Base-by-base conservation (phyloP, 1,140 invertebrate genomes). In the Ylistrum balloti region DNA sequence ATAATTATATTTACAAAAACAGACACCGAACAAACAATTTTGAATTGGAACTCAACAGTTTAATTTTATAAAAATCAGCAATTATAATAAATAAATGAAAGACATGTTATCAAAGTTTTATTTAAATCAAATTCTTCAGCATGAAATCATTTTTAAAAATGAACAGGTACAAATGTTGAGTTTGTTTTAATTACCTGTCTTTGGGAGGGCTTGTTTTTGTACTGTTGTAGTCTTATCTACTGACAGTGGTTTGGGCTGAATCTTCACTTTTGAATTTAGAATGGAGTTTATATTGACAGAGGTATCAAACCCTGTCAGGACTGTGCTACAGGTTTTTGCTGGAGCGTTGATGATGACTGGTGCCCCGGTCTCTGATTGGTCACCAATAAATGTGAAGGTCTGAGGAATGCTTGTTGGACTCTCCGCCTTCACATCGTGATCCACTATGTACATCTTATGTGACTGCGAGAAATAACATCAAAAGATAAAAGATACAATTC, bases 201-300 rank as follows among this genome's bases (percentile, higher is more conserved):
- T 85, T 85, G 35, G 38, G 33, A 56, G 33, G 15, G 88, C 22
- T 33, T 33, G 48, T 22, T 33, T 35, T 11, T 85, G 35, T 20
- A 86, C 48, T 17, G 85, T 33, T 10, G 88, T 13, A 33, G 89
- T 89, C 85, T 91, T 87, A 17, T 33, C 35, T 90, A 86, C 45
- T 13, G 86, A 87, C 9, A 86, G 2, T 45, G 85, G 88, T 89
- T 89, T 88, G 13, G 88, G 85, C 22, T 88, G 34, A 32, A 88
- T 86, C 33, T 88, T 92, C 22, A 88, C 89, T 87, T 86, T 89
- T n/a, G 88, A 90, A 34, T 86, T 90, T 20, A 88, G 28, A n/a
- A 88, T 89, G 11, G 17, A 86, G 22, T 91, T 35, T 9, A 74
- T 74, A 17, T 74, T 74, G 56, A 74, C 28, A 17, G 56, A 74